Evolutionary conservation across 2,888 invertebrate genomes (phyloP).

Genomic region (Tinea trinotella): DNA sequence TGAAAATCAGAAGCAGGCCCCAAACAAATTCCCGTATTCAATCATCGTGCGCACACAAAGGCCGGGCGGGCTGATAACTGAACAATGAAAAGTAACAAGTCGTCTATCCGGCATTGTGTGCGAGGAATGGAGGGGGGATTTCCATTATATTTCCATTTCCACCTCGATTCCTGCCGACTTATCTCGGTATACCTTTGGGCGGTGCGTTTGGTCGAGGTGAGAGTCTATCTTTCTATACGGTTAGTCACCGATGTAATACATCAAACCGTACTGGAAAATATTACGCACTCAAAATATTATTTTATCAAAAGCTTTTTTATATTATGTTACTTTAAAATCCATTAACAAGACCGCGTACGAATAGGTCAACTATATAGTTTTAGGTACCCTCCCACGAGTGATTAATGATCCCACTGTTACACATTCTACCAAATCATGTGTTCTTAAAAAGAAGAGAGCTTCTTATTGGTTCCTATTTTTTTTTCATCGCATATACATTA

Average conservation of each 20-base stretch:
- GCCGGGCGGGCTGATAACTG: constrained; percentile 66
- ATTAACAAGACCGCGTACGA: not conserved
- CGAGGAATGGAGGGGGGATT: constrained; percentile 34
- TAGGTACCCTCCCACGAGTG: constrained; percentile 2
- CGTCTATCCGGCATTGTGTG: constrained; percentile 67
- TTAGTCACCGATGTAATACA: constrained; percentile 54
- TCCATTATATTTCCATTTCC: constrained; percentile 73
- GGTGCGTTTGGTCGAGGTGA: constrained; percentile 11
- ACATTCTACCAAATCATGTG: not conserved
- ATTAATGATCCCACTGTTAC: constrained; percentile 8
- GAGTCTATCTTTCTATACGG: constrained; percentile 67
- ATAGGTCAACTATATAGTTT: not conserved
- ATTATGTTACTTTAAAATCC: not conserved
- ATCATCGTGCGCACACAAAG: constrained; percentile 67
- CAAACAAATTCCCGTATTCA: constrained; percentile 71
- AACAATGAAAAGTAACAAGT: constrained; percentile 73
- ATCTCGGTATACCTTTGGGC: constrained; percentile 63
- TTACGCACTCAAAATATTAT: not conserved
- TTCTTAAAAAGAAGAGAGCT: not conserved
- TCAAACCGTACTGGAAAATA: constrained; percentile 31
- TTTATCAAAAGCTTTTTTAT: not conserved
- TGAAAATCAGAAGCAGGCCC: constrained; percentile 63
- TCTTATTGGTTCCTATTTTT: constrained; percentile 13
- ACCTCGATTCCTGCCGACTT: constrained; percentile 67
- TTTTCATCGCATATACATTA: not conserved